These are phyloP conservation scores for Syngnathus rostellatus DNA, from an alignment of 2,797 vertebrate genomes.

Conservation along the genomic window DNA sequence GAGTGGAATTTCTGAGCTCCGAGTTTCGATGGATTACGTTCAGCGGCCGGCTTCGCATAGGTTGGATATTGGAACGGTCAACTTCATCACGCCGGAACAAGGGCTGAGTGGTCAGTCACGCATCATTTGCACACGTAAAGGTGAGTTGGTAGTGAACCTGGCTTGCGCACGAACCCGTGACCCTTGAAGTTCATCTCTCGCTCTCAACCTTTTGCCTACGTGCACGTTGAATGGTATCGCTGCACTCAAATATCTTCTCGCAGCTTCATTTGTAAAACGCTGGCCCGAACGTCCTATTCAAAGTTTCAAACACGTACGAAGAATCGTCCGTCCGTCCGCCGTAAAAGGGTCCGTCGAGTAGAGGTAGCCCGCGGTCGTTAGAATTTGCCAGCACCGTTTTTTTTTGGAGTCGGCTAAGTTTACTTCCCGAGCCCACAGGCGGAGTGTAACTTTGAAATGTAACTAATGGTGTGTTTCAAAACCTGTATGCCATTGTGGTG, in stretches of 20 bases:
- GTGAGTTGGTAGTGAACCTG: not conserved
- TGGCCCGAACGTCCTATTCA: not conserved
- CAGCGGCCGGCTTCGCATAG: slow-evolving; percentile 6
- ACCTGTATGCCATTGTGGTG: not conserved
- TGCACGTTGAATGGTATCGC: not conserved
- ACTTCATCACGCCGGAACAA: not conserved
- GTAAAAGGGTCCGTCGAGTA: too few species aligned
- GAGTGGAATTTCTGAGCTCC: slow-evolving; percentile 23
- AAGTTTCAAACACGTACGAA: not conserved
- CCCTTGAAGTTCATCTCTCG: not conserved
- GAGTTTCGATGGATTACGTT: slow-evolving; percentile 16
- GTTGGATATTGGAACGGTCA: not conserved
- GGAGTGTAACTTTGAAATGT: not conserved
- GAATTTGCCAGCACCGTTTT: not conserved
- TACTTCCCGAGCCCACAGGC: too few species aligned
- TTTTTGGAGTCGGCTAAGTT: not conserved
- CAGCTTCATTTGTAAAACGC: not conserved
- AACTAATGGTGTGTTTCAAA: not conserved
- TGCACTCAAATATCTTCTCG: not conserved
- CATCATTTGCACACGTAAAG: not conserved
- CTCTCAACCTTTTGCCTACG: not conserved
- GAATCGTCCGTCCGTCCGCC: not conserved
- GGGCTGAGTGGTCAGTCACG: not conserved
- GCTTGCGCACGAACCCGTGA: not conserved
- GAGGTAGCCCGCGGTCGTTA: not conserved